phyloP scores from a whole-genome alignment of 2,113 vertebrate genomes.

The Mohoua ochrocephala region DNA sequence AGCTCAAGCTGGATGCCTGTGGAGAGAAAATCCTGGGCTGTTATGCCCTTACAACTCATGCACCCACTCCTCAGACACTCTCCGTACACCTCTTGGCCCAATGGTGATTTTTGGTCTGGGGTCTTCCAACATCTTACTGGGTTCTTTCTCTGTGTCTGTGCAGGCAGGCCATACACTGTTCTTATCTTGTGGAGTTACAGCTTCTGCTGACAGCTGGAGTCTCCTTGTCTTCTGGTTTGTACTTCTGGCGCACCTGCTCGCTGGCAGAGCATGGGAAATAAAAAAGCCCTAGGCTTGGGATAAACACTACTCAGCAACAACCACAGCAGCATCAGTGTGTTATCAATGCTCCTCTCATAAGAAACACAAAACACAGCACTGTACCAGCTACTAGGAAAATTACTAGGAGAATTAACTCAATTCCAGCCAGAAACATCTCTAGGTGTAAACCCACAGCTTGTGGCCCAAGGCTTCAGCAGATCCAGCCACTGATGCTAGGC shows the following conservation, averaged over 20 bases:
- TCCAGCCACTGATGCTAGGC: neutral
- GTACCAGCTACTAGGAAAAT: neutral
- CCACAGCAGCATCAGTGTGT: neutral
- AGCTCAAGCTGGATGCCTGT: neutral
- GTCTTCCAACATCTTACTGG: neutral
- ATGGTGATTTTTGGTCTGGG: neutral
- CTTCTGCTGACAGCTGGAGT: conserved; percentile 1
- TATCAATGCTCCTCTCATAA: neutral
- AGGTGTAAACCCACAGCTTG: neutral
- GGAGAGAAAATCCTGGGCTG: neutral
- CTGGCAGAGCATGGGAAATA: neutral
- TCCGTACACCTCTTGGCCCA: neutral
- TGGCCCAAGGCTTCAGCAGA: neutral
- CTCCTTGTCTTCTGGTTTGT: conserved; percentile 5
- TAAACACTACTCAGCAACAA: neutral
- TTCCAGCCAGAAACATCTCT: neutral
- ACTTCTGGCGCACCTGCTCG: neutral
- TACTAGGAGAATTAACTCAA: neutral
- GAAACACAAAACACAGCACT: neutral
- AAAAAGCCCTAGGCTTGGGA: neutral
- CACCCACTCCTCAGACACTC: neutral
- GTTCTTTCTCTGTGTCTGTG: neutral
- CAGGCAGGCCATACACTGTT: neutral
- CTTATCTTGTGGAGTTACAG: neutral
- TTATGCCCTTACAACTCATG: neutral